Percentiles rank a stretch among this genome's conserved stretches.
phyloP scores from a whole-genome alignment of 2,888 invertebrate species.

The Andrena minutula region DNA sequence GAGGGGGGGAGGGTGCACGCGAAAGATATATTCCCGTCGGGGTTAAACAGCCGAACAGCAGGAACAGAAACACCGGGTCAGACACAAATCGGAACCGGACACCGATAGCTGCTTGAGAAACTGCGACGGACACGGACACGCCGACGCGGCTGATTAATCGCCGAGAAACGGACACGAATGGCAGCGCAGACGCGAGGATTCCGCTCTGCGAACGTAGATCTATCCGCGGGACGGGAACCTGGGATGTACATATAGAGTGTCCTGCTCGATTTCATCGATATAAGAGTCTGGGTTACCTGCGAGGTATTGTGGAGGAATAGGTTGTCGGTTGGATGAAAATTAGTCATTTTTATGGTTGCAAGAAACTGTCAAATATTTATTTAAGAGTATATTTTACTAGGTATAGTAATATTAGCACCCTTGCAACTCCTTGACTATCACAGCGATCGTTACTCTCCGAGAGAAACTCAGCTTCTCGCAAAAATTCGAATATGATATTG shows the following conservation, averaged over 20 bases:
- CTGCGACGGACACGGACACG: constrained; percentile 57
- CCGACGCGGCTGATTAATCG: constrained; percentile 52
- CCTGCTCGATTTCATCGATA: neutral
- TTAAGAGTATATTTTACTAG: too few species aligned
- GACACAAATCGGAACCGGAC: constrained; percentile 59
- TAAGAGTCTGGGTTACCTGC: too few species aligned
- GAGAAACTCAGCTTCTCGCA: too few species aligned
- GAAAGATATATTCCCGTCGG: constrained; percentile 48
- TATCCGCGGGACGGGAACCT: constrained; percentile 16
- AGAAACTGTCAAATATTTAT: too few species aligned
- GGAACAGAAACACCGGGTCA: constrained; percentile 45
- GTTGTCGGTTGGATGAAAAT: neutral
- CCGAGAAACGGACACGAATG: constrained; percentile 50
- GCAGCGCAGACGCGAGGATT: constrained; percentile 32
- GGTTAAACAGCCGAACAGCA: constrained; percentile 33
- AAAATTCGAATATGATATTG: too few species aligned
- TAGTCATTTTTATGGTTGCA: neutral
- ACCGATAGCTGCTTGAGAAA: constrained; percentile 60
- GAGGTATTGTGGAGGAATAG: neutral
- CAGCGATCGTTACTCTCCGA: too few species aligned
- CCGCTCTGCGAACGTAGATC: constrained; percentile 35
- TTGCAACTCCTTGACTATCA: too few species aligned
- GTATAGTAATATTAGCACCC: too few species aligned
- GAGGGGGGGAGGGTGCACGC: constrained; percentile 16
- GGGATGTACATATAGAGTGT: neutral